A percentile compares a stretch with the other conserved stretches of the same genome.
These are phyloP conservation scores for Altica lythri DNA, from an alignment of 2,888 invertebrate species.

Conservation along the genomic window DNA sequence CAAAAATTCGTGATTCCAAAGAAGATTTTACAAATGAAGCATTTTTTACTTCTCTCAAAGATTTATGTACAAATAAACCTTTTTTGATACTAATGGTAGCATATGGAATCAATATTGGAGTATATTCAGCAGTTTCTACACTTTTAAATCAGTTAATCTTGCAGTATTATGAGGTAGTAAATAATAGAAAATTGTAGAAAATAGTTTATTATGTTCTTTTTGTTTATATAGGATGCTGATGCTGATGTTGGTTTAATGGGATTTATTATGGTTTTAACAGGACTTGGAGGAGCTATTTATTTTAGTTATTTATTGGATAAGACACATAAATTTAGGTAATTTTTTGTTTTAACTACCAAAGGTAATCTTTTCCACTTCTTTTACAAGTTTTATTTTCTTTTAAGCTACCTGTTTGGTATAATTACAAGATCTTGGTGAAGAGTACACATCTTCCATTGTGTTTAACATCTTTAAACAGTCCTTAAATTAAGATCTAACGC, in stretches of 20 bases:
- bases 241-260: conserved; percentile 87
- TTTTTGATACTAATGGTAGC: conserved; percentile 81
- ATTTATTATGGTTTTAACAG: conserved; percentile 82
- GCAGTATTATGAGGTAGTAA: conserved; percentile 72
- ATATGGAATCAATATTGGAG: conserved; percentile 92
- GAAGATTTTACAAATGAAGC: conserved; percentile 58
- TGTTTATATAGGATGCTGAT: conserved; percentile 59
- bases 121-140: conserved; percentile 94
- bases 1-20: conserved; percentile 59
- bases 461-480: no score
- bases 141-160: conserved; percentile 85
- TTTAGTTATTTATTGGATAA: conserved; percentile 88
- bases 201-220: neutral
- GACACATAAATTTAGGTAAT: conserved; percentile 86
- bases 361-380: no score
- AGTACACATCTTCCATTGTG: no score
- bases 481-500: no score
- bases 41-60: conserved; percentile 70
- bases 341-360: no score
- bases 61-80: conserved; percentile 74
- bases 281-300: conserved; percentile 86
- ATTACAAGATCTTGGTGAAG: no score
- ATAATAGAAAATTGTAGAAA: neutral
- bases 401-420: no score
- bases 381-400: conserved; percentile 1